These are phyloP conservation scores for Argyrosomus japonicus DNA, from an alignment of 2,113 vertebrate genomes.

Conservation along the genomic window DNA sequence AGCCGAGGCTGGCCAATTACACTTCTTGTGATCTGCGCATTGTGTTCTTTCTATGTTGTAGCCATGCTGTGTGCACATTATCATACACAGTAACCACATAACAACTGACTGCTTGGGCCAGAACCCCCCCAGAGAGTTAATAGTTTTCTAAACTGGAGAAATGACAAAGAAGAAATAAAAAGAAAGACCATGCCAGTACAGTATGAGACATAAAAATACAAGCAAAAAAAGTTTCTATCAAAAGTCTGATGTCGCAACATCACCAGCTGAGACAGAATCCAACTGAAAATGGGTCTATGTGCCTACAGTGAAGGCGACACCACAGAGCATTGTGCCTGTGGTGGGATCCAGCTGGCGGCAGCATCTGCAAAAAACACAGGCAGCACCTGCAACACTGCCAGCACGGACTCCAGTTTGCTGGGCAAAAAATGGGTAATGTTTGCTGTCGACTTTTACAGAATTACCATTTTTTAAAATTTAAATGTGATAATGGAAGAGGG, in stretches of 20 bases:
- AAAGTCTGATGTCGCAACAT: not conserved
- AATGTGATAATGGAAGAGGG: not conserved
- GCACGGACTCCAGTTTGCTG: not conserved
- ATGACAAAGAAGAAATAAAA: not conserved
- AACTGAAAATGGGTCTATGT: not conserved
- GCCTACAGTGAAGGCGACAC: not conserved
- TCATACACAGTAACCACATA: not conserved
- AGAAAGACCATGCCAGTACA: too few species aligned
- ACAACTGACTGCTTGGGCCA: too few species aligned
- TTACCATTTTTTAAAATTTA: not conserved
- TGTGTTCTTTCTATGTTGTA: not conserved
- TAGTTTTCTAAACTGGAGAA: not conserved
- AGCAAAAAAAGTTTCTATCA: not conserved
- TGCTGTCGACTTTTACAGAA: not conserved
- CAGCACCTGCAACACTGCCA: constrained; percentile 5
- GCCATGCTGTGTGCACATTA: not conserved
- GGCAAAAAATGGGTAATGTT: not conserved
- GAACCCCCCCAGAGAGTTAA: not conserved
- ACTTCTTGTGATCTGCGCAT: not conserved
- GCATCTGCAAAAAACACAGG: constrained; percentile 18
- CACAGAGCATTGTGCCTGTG: not conserved
- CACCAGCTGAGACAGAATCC: not conserved
- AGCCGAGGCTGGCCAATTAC: not conserved
- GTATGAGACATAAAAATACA: not conserved
- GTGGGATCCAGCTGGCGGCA: constrained; percentile 1